A percentile compares a stretch with the other conserved stretches of the same genome.
Conservation (phyloP, 2,888 invertebrate species). For the Glaucopsyche alexis region DNA sequence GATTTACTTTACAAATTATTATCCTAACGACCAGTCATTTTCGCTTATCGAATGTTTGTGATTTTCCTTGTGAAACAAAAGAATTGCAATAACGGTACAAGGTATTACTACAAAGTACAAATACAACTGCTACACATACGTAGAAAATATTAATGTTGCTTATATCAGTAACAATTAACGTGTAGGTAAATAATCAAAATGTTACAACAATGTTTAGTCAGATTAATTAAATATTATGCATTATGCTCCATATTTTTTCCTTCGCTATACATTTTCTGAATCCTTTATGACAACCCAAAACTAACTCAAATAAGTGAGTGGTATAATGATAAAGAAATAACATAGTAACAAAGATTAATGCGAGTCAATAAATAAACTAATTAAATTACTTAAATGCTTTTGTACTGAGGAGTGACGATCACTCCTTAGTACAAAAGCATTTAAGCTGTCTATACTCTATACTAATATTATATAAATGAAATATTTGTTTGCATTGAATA, state of each 20-base stretch:
- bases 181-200: too few species aligned
- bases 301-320: background rate
- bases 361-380: background rate
- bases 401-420: too few species aligned
- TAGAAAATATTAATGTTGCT: too few species aligned
- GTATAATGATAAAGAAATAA: background rate
- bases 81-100: background rate
- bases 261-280: too few species aligned
- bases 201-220: too few species aligned
- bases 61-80: constrained; percentile 8
- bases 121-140: background rate
- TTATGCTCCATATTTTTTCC: too few species aligned
- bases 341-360: background rate
- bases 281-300: background rate
- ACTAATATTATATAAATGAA: too few species aligned
- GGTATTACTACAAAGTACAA: background rate
- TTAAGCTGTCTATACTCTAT: too few species aligned
- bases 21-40: background rate
- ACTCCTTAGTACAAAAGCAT: too few species aligned
- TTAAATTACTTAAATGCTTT: background rate
- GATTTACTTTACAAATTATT: background rate
- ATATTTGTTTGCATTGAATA: too few species aligned
- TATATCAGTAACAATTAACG: too few species aligned
- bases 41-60: background rate
- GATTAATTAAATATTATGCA: too few species aligned